A percentile compares a stretch with the other conserved stretches of the same genome.
These are phyloP conservation scores for Acleris literana DNA, from an alignment of 2,888 invertebrate genomes.

Conservation along the genomic window DNA sequence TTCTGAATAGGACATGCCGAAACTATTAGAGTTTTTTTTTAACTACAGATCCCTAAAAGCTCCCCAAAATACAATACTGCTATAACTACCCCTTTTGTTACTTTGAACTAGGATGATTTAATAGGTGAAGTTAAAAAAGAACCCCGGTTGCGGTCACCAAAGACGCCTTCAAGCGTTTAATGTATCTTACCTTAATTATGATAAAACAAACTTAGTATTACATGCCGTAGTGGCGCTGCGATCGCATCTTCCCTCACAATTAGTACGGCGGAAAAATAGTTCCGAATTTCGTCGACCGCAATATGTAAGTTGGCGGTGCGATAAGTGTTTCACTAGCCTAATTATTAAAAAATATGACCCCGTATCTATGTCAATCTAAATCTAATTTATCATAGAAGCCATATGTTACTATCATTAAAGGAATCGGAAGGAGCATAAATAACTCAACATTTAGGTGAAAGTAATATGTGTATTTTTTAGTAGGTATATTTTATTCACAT, in stretches of 20 bases:
- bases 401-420: conserved; percentile 7
- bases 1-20: too few relatives aligned
- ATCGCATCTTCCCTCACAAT: background rate
- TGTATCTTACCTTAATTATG: background rate
- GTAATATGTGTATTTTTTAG: too few relatives aligned
- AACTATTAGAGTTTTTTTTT: too few relatives aligned
- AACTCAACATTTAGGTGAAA: too few relatives aligned
- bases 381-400: conserved; percentile 13
- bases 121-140: background rate
- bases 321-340: conserved; percentile 5
- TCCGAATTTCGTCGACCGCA: background rate
- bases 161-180: background rate
- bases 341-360: conserved; percentile 2
- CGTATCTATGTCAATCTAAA: conserved; percentile 12
- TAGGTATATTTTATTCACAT: too few relatives aligned
- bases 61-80: too few relatives aligned
- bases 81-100: too few relatives aligned
- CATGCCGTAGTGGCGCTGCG: background rate
- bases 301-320: background rate
- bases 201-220: background rate
- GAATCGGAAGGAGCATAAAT: background rate
- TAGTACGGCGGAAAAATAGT: background rate
- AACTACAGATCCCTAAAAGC: too few relatives aligned
- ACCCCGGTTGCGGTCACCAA: background rate
- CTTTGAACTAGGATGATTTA: too few relatives aligned